phyloP scores from a whole-genome alignment of 2,888 invertebrate genomes.

The Drosophila fungiperda region DNA sequence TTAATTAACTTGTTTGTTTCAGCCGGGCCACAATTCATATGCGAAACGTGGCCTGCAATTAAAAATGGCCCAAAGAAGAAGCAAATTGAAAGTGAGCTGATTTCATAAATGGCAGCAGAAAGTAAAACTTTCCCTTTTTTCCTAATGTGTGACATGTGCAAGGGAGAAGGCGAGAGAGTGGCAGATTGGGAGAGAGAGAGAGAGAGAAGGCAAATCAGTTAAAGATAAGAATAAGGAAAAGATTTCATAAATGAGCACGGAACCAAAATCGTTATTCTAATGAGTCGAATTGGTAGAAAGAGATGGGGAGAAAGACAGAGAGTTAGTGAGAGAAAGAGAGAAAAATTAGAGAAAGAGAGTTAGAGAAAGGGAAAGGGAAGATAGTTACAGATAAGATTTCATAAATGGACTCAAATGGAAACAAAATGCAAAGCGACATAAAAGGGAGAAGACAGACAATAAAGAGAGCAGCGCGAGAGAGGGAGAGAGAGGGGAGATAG shows the following conservation, averaged over 20 bases:
- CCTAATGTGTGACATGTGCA: slow-evolving; percentile 23
- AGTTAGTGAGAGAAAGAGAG: not conserved
- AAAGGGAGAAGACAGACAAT: no score
- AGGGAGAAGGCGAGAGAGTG: not conserved
- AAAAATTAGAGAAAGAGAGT: not conserved
- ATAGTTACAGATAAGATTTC: not conserved
- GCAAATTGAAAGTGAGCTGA: slow-evolving; percentile 61
- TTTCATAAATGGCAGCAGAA: slow-evolving; percentile 38
- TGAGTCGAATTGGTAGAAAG: not conserved
- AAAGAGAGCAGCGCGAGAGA: no score
- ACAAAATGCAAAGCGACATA: not conserved
- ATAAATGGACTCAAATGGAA: not conserved
- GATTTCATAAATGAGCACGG: not conserved
- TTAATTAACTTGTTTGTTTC: slow-evolving; percentile 77
- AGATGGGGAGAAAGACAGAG: no score
- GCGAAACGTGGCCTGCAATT: slow-evolving; percentile 73
- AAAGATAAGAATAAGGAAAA: slow-evolving; percentile 8
- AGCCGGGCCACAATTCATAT: slow-evolving; percentile 62
- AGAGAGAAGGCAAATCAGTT: slow-evolving; percentile 20
- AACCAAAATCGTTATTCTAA: not conserved
- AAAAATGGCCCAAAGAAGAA: slow-evolving; percentile 42
- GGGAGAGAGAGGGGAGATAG: no score
- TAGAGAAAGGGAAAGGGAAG: not conserved
- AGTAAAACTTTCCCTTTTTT: not conserved
- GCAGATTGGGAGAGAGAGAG: not conserved